Conservation (phyloP, 1,140 invertebrate genomes). For the Drosophila bipectinata region DNA sequence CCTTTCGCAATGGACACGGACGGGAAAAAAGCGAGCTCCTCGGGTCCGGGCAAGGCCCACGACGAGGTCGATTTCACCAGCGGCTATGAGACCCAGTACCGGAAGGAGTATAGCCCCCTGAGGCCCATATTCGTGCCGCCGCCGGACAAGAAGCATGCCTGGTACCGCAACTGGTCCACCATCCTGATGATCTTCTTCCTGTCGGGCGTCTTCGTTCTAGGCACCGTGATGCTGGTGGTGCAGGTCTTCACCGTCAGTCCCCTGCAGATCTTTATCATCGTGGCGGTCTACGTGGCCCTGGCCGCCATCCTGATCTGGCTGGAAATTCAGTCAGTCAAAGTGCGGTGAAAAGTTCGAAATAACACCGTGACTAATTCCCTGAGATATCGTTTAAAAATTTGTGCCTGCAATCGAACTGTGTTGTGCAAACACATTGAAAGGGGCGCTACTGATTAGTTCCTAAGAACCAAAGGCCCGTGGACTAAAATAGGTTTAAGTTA, state of each 20-base stretch:
- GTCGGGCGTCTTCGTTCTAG: slow-evolving; percentile 52
- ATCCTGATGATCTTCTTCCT: slow-evolving; percentile 63
- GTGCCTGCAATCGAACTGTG: slow-evolving; percentile 31
- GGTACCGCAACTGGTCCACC: slow-evolving; percentile 65
- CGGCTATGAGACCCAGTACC: slow-evolving; percentile 76
- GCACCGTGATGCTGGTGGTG: slow-evolving; percentile 57
- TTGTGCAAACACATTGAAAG: slow-evolving; percentile 57
- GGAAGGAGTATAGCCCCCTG: slow-evolving; percentile 69
- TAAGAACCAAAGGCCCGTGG: slow-evolving; percentile 36
- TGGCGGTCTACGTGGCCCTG: slow-evolving; percentile 56
- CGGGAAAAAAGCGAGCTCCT: slow-evolving; percentile 35
- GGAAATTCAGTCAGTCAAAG: slow-evolving; percentile 69
- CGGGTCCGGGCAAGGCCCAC: slow-evolving; percentile 24
- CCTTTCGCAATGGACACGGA: slow-evolving; percentile 70
- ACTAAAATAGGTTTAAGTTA: slow-evolving; percentile 32
- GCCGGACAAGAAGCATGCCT: slow-evolving; percentile 60
- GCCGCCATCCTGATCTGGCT: slow-evolving; percentile 63
- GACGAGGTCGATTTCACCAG: slow-evolving; percentile 79
- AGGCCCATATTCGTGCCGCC: slow-evolving; percentile 55
- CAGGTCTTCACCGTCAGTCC: slow-evolving; percentile 62
- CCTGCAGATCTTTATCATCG: slow-evolving; percentile 55
- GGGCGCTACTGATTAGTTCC: slow-evolving; percentile 33
- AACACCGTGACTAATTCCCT: slow-evolving; percentile 37
- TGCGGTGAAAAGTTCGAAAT: slow-evolving; percentile 49
- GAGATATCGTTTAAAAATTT: slow-evolving; percentile 19